Base-by-base conservation (phyloP, 1,140 invertebrate genomes). In the Drosophila varians region DNA sequence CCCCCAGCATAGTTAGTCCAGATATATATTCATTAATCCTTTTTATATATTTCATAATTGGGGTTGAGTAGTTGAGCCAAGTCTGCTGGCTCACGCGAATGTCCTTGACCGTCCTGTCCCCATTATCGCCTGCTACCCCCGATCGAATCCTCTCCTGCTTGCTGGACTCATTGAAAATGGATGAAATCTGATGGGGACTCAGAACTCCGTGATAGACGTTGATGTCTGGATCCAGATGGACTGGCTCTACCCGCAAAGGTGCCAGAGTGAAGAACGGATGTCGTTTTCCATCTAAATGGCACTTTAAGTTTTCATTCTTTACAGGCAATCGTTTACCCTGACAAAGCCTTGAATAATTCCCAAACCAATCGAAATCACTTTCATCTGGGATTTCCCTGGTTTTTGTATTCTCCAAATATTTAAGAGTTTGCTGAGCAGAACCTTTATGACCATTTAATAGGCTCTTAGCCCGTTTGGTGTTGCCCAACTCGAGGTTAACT, bases 31-130 rank as follows among this genome's bases (percentile, higher is more conserved):
- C 93, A 0, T 96, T 94, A 42, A 96, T 92, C 56, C 92, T 92
- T 25, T 95, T 95, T 11, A 99, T 93, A 53, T 92, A 92, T 4
- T 92, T 93, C 16, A 99, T 93, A 12, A 95, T 69, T 76, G 98
- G 94, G 79, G 98, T 97, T 14, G 94, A 92, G 75, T 96, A 95
- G 73, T 95, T 95, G 9, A 99, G 92, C 98, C 98, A 99, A 1
- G 96, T 95, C 75, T 97, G 98, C 93, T 99, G 99, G 90, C 97
- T 98, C 77, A 99, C 98, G 65, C 98, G 94, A 91, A 99, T 98
- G 5, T 89, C 87, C 94, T 93, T 2, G 97, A 74, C 43, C 1
- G 25, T 31, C 34, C 12, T 8, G 97, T 91, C 98, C 96, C 51
- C 98, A 92, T 42, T 18, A 4, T 83, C 96, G 12, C 98, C 98